Base-by-base conservation (phyloP, 1,140 invertebrate genomes). In the Dendroctonus ponderosae region DNA sequence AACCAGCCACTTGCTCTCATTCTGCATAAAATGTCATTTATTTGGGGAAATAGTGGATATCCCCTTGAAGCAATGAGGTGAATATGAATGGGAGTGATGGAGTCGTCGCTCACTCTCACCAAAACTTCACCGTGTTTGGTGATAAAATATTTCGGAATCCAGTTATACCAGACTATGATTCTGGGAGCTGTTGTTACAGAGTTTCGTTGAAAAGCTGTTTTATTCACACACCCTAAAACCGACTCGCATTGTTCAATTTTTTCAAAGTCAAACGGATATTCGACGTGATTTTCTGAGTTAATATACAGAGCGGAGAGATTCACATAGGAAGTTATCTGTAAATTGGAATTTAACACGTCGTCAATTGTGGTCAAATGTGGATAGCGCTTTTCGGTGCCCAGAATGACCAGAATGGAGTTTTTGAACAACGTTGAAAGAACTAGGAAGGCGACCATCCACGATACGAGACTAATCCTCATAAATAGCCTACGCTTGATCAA, bases 121-220 rank as follows among this genome's bases (percentile, higher is more conserved):
- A 66, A 42, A n/a, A 54, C 52, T 42, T 66, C 53, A 6, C 63
- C 54, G 6, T 66, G 12, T 7, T 50, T 2, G 7, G 56, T 56
- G 12, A 56, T 66, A 26, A 38, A 66, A 50, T 46, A 50, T 42
- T 50, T 66, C 26, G 63, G 63, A 37, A 66, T 66, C 52, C 52
- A 51, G 39, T 60, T 50, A 38, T 66, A 59, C 12, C 51, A 52
- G 5, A 66, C 15, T 50, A 66, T 50, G 12, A 39, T 38, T 60
- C 44, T 50, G 14, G 63, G 52, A 2, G 51, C 51, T 9, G 48
- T 41, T 4, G 56, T 59, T 2, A 56, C 43, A 9, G 12, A 41
- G 38, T 58, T 12, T 66, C 43, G 39, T 8, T 59, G 7, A 60
- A 56, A 66, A 11, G 63, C 63, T 14, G 54, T 66, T 12, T 48